Conservation (phyloP, 2,888 invertebrate genomes). For the Eupithecia abbreviata region DNA sequence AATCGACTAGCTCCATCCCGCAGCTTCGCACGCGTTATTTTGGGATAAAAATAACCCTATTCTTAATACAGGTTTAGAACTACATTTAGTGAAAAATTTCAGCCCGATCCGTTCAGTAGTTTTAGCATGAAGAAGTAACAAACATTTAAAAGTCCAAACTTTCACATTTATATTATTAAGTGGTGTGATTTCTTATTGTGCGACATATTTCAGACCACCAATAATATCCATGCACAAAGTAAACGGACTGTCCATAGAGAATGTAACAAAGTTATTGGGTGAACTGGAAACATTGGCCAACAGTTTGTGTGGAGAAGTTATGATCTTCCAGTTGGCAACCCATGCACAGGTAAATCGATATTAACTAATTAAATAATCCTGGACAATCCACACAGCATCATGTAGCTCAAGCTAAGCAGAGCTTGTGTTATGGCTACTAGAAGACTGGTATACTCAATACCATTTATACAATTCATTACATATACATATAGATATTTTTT, state of each 20-base stretch:
- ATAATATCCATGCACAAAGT: slow-evolving; percentile 87
- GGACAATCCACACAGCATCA: no score
- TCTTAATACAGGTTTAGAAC: no score
- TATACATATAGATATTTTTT: no score
- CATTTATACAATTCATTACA: no score
- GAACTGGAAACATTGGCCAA: slow-evolving; percentile 85
- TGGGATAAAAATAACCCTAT: no score
- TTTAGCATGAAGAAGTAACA: not conserved
- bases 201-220: slow-evolving; percentile 84
- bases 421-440: no score
- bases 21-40: no score
- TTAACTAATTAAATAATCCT: no score
- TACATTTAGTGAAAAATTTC: no score
- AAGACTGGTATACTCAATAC: no score
- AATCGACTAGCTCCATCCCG: no score
- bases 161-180: not conserved
- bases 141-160: not conserved
- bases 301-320: slow-evolving; percentile 89
- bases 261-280: slow-evolving; percentile 84
- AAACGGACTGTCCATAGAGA: slow-evolving; percentile 90
- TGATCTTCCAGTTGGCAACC: slow-evolving; percentile 93
- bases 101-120: not conserved
- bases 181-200: not conserved
- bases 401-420: no score
- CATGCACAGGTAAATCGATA: slow-evolving; percentile 83